Evolutionary conservation across 2,113 vertebrate genomes (phyloP).

Genomic region (Petrocephalus zakoni): DNA sequence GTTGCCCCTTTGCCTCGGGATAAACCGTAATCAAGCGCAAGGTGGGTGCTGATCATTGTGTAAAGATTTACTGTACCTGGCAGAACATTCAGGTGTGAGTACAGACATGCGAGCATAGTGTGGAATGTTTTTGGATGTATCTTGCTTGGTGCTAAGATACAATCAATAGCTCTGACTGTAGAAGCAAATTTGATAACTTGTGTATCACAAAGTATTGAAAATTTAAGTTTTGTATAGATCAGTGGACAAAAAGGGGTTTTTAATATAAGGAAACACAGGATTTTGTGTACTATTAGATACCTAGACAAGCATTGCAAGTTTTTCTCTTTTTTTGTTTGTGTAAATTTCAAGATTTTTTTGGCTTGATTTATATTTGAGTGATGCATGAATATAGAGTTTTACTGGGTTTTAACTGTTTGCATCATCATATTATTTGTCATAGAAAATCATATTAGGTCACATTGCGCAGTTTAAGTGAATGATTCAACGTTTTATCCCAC

Average conservation of each 20-base stretch:
- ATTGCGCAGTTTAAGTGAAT: background rate
- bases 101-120: background rate
- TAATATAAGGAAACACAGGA: background rate
- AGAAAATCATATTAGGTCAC: no score
- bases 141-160: background rate
- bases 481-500: background rate
- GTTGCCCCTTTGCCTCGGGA: constrained; percentile 14
- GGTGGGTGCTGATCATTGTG: constrained; percentile 33
- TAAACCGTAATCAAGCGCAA: constrained; percentile 42
- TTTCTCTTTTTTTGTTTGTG: background rate
- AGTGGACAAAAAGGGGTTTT: background rate
- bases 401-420: background rate
- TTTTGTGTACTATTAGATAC: background rate
- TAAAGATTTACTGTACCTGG: background rate
- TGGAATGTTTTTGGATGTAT: background rate
- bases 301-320: background rate
- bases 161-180: background rate
- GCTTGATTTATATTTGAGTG: background rate
- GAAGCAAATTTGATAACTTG: background rate
- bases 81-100: background rate
- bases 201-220: background rate
- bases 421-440: background rate
- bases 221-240: background rate
- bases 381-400: background rate
- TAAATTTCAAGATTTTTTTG: background rate